Evolutionary conservation across 2,888 invertebrate species (phyloP), one percentile per base, ranked within the genome.

Genomic region (Perithous albicinctus): DNA sequence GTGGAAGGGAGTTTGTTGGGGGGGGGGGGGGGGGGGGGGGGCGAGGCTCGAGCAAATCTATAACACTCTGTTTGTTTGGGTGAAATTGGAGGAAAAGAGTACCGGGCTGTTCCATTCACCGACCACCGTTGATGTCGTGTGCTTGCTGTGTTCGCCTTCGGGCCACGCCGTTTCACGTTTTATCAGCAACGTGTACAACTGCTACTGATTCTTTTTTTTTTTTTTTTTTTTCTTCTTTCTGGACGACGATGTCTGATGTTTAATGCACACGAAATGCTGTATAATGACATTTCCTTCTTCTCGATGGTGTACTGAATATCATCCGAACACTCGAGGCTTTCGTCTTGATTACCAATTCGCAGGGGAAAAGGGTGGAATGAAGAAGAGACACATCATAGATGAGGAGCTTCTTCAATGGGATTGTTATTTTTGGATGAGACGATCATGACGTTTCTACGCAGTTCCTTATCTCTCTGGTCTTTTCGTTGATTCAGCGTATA

Each of bases 11-110:
- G n/a, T n/a, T n/a, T n/a, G n/a, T n/a, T n/a, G n/a, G n/a, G n/a
- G n/a, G n/a, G n/a, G n/a, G n/a, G n/a, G n/a, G n/a, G n/a, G n/a
- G n/a, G n/a, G n/a, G n/a, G n/a, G n/a, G n/a, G n/a, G n/a, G n/a
- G n/a, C 82, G 59, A 38, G 41, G 32, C 35, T 38, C 56, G 41
- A 70, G 85, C 87, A 87, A 89, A 89, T 89, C 89, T 89, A 88
- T 89, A 90, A 88, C 86, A 80, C 86, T 82, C 84, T 89, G 88
- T 89, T 89, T 89, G 90, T 89, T 88, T 87, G 88, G 87, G 86
- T 86, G 86, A 89, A 89, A 89, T 90, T 90, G 89, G 89, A 89
- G 87, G 89, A 89, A 90, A 90, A 90, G 89, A 88, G 87, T 86
- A 86, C 85, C 85, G 87, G 7, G 12, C 67, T 6, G 32, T 70